These are phyloP conservation scores for Aphrophora alni DNA, from an alignment of 2,888 invertebrate species.

Conservation along the genomic window DNA sequence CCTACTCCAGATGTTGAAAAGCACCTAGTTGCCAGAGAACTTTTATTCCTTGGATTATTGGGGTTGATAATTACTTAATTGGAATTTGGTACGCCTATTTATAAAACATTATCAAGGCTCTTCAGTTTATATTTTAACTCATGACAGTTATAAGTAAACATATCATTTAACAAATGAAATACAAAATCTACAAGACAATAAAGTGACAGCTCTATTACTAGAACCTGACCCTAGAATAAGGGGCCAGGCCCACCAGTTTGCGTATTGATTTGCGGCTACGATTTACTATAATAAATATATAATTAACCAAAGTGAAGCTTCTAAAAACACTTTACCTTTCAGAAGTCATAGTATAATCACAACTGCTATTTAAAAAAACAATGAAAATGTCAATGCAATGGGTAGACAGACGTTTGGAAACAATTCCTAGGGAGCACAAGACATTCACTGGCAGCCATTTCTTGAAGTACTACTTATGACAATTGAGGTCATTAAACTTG, in stretches of 20 bases:
- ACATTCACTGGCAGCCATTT: constrained; percentile 1
- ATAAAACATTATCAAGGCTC: no score
- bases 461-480: not conserved
- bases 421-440: not conserved
- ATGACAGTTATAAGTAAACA: no score
- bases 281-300: not conserved
- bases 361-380: not conserved
- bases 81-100: no score
- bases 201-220: not conserved
- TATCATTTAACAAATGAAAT: no score
- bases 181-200: no score
- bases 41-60: no score
- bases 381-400: not conserved
- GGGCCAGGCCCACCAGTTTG: not conserved
- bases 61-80: no score
- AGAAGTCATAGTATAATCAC: not conserved
- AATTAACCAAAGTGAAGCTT: not conserved
- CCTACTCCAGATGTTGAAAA: no score
- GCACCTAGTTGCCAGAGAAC: no score
- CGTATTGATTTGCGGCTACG: constrained; percentile 2
- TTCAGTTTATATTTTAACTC: no score
- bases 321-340: not conserved
- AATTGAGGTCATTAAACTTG: constrained; percentile 5
- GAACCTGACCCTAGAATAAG: not conserved
- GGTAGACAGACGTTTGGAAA: not conserved